Evolutionary conservation across 1,140 invertebrate species (phyloP).

Genomic region (Eriocheir sinensis): DNA sequence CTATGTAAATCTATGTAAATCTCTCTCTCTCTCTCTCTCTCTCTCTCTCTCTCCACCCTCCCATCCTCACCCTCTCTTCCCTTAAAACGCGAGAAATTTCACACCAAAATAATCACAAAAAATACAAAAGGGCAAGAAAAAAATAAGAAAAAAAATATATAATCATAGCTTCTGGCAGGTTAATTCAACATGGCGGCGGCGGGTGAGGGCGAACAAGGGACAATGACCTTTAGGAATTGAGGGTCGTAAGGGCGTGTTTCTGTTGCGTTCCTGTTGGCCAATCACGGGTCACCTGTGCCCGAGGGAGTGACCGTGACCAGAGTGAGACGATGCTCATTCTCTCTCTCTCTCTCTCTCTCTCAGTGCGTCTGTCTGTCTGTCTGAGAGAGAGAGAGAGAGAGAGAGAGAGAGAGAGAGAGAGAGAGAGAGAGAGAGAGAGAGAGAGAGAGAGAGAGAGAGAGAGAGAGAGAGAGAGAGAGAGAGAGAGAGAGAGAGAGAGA

Average conservation of each 20-base stretch:
- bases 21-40: background rate
- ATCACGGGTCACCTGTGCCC: background rate
- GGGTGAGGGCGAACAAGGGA: background rate
- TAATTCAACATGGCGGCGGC: background rate
- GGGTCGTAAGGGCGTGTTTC: background rate
- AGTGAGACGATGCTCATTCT: background rate
- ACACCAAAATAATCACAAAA: too few species aligned
- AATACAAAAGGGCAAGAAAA: background rate
- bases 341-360: constrained; percentile 22
- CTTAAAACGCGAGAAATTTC: background rate
- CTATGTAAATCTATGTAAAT: too few species aligned
- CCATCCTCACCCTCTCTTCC: too few species aligned
- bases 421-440: background rate
- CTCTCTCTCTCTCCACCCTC: background rate
- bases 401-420: constrained; percentile 47
- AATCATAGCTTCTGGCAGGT: constrained; percentile 23
- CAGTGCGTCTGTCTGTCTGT: background rate
- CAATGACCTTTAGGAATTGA: background rate
- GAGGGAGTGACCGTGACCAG: background rate
- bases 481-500: constrained; percentile 14
- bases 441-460: background rate
- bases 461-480: constrained; percentile 18
- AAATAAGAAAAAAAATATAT: background rate
- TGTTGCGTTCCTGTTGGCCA: background rate
- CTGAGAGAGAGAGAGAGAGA: constrained; percentile 39